phyloP scores from a whole-genome alignment of 2,797 vertebrate species.

The Myotis vivesi region DNA sequence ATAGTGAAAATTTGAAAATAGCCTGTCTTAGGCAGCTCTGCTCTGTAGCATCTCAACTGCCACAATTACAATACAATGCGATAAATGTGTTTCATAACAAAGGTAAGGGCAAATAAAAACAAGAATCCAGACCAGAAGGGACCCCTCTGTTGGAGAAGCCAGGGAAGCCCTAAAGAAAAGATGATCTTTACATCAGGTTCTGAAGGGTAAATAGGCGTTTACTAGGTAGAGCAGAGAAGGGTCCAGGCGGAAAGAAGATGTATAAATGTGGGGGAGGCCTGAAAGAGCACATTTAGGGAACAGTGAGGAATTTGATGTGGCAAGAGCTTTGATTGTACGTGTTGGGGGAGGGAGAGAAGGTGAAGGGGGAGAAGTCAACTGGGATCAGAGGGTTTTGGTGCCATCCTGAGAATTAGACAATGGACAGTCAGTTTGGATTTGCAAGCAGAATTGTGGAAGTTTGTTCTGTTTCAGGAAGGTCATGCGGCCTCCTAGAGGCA shows the following conservation, averaged over 20 bases:
- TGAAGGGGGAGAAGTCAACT: neutral
- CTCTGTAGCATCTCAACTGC: neutral
- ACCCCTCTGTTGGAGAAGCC: neutral
- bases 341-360: neutral
- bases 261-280: neutral
- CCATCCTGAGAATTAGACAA: neutral
- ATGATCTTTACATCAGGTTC: neutral
- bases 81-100: neutral
- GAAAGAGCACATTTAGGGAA: neutral
- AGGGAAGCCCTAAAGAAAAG: neutral
- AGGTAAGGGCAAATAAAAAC: neutral
- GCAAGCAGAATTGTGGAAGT: neutral
- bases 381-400: neutral
- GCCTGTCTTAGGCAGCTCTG: neutral
- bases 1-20: neutral
- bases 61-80: neutral
- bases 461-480: neutral
- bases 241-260: neutral
- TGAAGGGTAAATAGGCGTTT: neutral
- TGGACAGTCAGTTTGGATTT: neutral
- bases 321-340: neutral
- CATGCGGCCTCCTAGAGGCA: neutral
- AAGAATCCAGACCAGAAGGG: neutral
- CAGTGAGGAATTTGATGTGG: neutral
- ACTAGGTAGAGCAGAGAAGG: neutral